A percentile compares a stretch with the other conserved stretches of the same genome.
These are phyloP conservation scores for Petrolisthes manimaculis DNA, from an alignment of 2,888 invertebrate species.

Conservation along the genomic window DNA sequence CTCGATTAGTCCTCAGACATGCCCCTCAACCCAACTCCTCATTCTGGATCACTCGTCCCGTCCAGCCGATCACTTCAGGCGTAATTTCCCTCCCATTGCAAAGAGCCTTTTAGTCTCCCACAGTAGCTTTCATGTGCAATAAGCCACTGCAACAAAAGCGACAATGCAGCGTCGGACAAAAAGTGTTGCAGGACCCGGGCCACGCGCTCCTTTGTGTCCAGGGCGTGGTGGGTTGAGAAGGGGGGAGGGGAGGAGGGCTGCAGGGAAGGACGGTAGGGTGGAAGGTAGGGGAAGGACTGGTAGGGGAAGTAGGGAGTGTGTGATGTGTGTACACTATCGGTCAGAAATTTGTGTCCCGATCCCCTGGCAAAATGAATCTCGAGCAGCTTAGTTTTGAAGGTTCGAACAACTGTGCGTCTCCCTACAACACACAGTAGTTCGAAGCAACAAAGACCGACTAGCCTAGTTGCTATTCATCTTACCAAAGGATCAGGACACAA, in stretches of 20 bases:
- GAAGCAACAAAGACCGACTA: too few relatives aligned
- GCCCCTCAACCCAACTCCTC: neutral
- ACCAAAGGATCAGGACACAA: too few relatives aligned
- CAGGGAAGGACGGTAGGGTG: neutral
- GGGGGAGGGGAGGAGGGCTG: neutral
- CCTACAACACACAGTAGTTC: too few relatives aligned
- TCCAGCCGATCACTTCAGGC: slow-evolving; percentile 34
- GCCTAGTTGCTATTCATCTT: too few relatives aligned
- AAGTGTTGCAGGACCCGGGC: slow-evolving; percentile 43
- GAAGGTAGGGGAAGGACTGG: slow-evolving; percentile 9
- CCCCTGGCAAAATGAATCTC: too few relatives aligned
- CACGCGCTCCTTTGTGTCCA: slow-evolving; percentile 46
- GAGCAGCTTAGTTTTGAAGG: too few relatives aligned
- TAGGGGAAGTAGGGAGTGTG: neutral
- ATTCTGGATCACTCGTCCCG: slow-evolving; percentile 27
- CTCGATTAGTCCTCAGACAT: too few relatives aligned
- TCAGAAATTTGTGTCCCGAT: too few relatives aligned
- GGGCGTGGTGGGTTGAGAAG: slow-evolving; percentile 30
- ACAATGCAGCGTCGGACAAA: slow-evolving; percentile 41
- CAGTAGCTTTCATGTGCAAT: slow-evolving; percentile 57
- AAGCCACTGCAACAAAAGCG: slow-evolving; percentile 56
- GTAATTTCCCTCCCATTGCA: slow-evolving; percentile 46
- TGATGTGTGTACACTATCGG: too few relatives aligned
- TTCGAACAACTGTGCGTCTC: too few relatives aligned
- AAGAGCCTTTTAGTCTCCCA: slow-evolving; percentile 56